Evolutionary conservation across 2,888 invertebrate species (phyloP).

Genomic region (Cephus pulcher): DNA sequence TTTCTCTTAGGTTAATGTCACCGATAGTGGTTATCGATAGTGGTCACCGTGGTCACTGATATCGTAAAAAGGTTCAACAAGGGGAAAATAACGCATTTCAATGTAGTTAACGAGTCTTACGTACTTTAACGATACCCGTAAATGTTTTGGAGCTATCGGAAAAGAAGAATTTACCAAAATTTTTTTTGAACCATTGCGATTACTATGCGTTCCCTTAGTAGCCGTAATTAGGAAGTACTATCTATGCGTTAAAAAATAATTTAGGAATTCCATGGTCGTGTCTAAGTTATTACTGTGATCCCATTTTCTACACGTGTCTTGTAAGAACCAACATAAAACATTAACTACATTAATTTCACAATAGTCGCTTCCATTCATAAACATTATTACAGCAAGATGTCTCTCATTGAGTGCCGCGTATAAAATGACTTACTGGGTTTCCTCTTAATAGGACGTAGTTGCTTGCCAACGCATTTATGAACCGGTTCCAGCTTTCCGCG

Average conservation of each 20-base stretch:
- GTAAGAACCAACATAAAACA: neutral
- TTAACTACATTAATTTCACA: neutral
- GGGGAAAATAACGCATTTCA: too few species aligned
- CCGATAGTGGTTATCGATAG: too few species aligned
- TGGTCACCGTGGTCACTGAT: too few species aligned
- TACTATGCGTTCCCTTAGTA: neutral
- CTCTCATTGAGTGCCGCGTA: neutral
- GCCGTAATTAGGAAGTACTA: neutral
- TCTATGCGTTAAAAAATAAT: neutral
- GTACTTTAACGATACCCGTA: neutral
- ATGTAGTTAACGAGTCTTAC: neutral
- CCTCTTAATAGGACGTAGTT: slow-evolving; percentile 24
- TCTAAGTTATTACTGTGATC: neutral
- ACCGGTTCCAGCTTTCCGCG: slow-evolving; percentile 5
- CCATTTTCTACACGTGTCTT: neutral
- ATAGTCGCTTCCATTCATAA: neutral
- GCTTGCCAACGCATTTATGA: slow-evolving; percentile 25
- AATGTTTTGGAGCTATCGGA: neutral
- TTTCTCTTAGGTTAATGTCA: too few species aligned
- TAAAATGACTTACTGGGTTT: slow-evolving; percentile 13
- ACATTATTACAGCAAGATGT: neutral
- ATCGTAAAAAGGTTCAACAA: too few species aligned
- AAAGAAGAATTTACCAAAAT: neutral
- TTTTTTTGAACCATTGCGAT: neutral
- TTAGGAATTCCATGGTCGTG: neutral